A percentile compares a stretch with the other conserved stretches of the same genome.
Evolutionary conservation across 2,888 invertebrate genomes (phyloP).

Genomic region (Drosophila cracens): DNA sequence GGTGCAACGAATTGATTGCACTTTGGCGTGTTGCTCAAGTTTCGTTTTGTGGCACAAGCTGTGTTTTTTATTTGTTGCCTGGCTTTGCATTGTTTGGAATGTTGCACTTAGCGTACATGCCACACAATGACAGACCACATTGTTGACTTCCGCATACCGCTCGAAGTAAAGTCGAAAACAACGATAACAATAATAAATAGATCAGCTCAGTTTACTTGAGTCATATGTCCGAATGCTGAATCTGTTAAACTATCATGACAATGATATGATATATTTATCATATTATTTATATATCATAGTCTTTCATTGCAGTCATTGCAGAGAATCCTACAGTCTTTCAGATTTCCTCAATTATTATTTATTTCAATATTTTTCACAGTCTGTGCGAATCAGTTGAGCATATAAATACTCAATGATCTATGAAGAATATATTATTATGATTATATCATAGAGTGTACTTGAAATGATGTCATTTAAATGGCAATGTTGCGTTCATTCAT

Average conservation of each 20-base stretch:
- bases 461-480: constrained; percentile 42
- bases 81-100: constrained; percentile 55
- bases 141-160: constrained; percentile 56
- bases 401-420: constrained; percentile 34
- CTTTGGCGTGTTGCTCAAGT: constrained; percentile 59
- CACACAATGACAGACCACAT: constrained; percentile 35
- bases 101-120: constrained; percentile 53
- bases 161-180: constrained; percentile 50
- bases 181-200: constrained; percentile 16
- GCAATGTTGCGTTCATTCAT: constrained; percentile 33
- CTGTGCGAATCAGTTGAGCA: constrained; percentile 25
- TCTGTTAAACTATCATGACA: background rate
- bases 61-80: constrained; percentile 38
- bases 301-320: too few species aligned
- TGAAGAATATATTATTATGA: constrained; percentile 4
- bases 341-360: background rate
- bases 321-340: too few species aligned
- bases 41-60: constrained; percentile 22
- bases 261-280: too few species aligned
- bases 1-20: constrained; percentile 56
- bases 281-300: too few species aligned
- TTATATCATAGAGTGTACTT: constrained; percentile 14
- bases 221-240: background rate
- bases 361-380: constrained; percentile 13
- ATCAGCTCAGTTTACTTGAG: background rate